Conservation (phyloP, 2,797 vertebrate genomes). For the Helostoma temminkii region DNA sequence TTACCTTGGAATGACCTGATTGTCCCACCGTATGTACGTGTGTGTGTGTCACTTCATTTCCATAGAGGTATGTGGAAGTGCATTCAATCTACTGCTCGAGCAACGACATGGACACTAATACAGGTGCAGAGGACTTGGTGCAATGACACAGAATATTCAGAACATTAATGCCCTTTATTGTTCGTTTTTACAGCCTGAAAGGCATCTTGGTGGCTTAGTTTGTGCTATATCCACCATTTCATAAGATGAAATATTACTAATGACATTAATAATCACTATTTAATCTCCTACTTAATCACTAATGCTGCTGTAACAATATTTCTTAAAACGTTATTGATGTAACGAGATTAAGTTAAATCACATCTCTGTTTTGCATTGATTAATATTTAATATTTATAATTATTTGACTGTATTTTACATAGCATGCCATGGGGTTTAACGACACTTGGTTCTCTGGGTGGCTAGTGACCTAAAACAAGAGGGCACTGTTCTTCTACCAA, state of each 20-base stretch:
- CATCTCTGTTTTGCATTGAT: background rate
- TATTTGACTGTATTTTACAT: background rate
- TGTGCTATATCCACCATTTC: slow-evolving; percentile 43
- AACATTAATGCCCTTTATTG: slow-evolving; percentile 62
- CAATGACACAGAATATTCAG: slow-evolving; percentile 78
- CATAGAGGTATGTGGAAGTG: slow-evolving; percentile 84
- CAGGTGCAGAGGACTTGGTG: slow-evolving; percentile 74
- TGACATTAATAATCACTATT: slow-evolving; percentile 21
- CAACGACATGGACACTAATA: slow-evolving; percentile 78
- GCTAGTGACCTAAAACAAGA: slow-evolving; percentile 3
- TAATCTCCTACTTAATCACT: background rate
- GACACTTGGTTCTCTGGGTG: background rate
- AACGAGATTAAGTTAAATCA: slow-evolving; percentile 4
- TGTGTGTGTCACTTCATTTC: slow-evolving; percentile 79
- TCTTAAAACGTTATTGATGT: background rate
- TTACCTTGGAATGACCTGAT: slow-evolving; percentile 84
- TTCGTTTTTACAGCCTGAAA: slow-evolving; percentile 42
- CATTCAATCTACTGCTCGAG: slow-evolving; percentile 82
- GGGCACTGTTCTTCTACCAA: background rate
- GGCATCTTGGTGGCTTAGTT: slow-evolving; percentile 40
- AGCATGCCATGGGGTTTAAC: background rate
- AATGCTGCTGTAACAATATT: slow-evolving; percentile 9
- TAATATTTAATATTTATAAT: background rate
- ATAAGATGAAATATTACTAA: slow-evolving; percentile 10
- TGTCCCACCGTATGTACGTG: slow-evolving; percentile 66